These are phyloP conservation scores for Sitta europaea DNA, from an alignment of 2,113 vertebrate genomes.

Conservation along the genomic window DNA sequence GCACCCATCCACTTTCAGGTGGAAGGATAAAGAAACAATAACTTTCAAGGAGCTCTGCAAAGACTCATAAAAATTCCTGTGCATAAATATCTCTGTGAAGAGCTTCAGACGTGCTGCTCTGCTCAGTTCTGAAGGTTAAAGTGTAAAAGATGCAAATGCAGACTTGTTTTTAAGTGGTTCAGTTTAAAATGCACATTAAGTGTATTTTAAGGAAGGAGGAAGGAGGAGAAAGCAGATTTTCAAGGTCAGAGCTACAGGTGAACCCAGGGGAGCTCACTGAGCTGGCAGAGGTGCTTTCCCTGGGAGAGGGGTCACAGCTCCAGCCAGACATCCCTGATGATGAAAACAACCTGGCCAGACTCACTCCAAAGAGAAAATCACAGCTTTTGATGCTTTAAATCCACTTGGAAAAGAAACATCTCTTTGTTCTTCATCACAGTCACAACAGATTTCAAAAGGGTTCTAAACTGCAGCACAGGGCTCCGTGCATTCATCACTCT, in stretches of 20 bases:
- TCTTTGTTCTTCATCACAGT: neutral
- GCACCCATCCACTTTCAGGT: neutral
- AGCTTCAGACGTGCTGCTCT: neutral
- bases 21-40: neutral
- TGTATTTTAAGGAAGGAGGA: neutral
- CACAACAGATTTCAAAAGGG: neutral
- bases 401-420: neutral
- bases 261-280: neutral
- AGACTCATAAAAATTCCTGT: neutral
- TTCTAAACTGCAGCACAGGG: neutral
- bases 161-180: neutral
- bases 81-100: neutral
- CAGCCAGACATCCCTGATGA: neutral
- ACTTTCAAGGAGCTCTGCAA: neutral
- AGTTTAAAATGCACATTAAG: neutral
- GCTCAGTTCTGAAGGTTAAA: neutral
- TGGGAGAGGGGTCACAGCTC: neutral
- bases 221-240: neutral
- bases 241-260: neutral
- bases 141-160: neutral
- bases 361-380: neutral
- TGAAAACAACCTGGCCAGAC: neutral
- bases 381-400: neutral
- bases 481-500: neutral
- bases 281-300: neutral